Percentiles rank a stretch among this genome's conserved stretches.
These are phyloP conservation scores for Brachyistius frenatus DNA, from an alignment of 2,113 vertebrate species.

Conservation along the genomic window DNA sequence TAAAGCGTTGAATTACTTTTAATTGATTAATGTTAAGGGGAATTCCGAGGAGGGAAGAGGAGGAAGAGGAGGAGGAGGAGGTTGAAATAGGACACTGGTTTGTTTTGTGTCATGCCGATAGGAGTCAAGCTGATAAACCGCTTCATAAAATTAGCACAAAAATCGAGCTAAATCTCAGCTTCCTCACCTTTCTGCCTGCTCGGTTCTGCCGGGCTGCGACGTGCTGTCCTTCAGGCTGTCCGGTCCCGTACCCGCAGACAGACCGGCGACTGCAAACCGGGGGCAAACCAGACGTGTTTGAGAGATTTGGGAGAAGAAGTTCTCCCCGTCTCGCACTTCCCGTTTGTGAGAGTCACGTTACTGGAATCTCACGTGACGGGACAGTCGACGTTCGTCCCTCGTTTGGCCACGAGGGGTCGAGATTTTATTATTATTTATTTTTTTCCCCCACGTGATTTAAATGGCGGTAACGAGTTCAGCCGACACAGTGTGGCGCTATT, in stretches of 20 bases:
- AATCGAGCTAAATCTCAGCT: neutral
- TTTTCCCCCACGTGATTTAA: neutral
- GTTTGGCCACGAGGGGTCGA: slow-evolving; percentile 31
- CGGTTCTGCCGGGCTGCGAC: neutral
- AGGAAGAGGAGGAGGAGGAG: no score
- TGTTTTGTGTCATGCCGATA: neutral
- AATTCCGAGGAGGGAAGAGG: no score
- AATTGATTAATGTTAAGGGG: neutral
- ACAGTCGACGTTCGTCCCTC: neutral
- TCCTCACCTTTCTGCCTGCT: slow-evolving; percentile 41
- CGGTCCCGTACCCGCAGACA: neutral
- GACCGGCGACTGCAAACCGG: neutral
- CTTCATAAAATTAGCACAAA: neutral
- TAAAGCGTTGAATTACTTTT: neutral
- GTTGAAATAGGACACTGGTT: neutral
- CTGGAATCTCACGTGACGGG: slow-evolving; percentile 67
- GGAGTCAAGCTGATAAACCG: neutral
- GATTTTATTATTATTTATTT: neutral
- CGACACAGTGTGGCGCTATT: no score
- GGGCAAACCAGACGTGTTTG: slow-evolving; percentile 13
- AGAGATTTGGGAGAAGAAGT: slow-evolving; percentile 47
- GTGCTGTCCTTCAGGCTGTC: neutral
- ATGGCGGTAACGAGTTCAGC: neutral
- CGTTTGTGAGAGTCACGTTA: slow-evolving; percentile 76
- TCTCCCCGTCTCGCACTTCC: slow-evolving; percentile 62